Evolutionary conservation across 1,140 invertebrate species (phyloP).

Genomic region (Melitaea cinxia): DNA sequence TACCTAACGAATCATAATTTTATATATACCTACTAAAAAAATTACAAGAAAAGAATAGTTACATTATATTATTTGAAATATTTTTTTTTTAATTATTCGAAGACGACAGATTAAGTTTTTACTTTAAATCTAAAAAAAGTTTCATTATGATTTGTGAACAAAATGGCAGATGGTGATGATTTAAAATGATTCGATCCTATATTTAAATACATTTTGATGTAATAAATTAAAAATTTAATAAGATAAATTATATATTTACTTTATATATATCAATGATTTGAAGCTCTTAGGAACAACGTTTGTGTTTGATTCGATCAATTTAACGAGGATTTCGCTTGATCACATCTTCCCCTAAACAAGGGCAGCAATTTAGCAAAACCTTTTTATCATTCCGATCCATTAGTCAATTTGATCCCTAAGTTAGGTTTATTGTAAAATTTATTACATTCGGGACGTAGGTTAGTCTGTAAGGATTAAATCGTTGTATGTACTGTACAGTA

Average conservation of each 20-base stretch:
- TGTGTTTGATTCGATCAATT: conserved; percentile 4
- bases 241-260: too few relatives aligned
- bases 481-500: background rate
- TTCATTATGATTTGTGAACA: too few relatives aligned
- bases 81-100: too few relatives aligned
- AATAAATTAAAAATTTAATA: background rate
- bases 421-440: conserved; percentile 6
- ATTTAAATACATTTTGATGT: too few relatives aligned
- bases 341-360: conserved; percentile 6
- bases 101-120: too few relatives aligned
- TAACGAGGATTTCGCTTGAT: conserved; percentile 6
- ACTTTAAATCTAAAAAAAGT: too few relatives aligned
- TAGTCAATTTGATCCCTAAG: conserved; percentile 1
- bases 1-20: conserved; percentile 19
- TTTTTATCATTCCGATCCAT: conserved; percentile 8
- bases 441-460: background rate
- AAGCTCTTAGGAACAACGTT: background rate
- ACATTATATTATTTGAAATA: too few relatives aligned
- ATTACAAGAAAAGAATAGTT: too few relatives aligned
- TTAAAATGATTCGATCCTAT: too few relatives aligned
- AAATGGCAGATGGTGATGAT: too few relatives aligned
- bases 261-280: background rate
- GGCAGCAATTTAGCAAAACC: background rate
- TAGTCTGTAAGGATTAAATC: background rate
- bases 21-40: background rate